Base-by-base conservation (phyloP, 2,113 vertebrate species). In the Corydoras sp. region DNA sequence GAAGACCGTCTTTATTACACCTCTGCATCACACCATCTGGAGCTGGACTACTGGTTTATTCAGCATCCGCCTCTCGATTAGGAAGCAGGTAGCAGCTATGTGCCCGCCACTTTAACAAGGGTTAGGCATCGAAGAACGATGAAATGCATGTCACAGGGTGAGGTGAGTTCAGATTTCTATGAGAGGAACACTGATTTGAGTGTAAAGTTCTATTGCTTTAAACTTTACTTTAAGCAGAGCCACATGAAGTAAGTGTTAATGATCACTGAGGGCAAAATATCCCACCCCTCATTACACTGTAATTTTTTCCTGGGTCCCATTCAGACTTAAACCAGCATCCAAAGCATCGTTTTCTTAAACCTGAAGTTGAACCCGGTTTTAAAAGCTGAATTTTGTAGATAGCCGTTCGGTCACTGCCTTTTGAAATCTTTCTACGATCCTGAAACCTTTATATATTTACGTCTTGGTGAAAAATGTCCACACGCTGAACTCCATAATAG, bases 351-450 rank as follows among this genome's bases (percentile, higher is more conserved):
- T 43, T 67, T 73, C 35, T 48, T 24, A 62, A 64, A 68, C 54
- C 8, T 50, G 56, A 48, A 31, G 18, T 24, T 24, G 1, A 24
- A 24, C 18, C 18, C 24, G 2, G 4, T 10, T 67, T 5, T 35
- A 6, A 31, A 32, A 60, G n/a, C 31, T 32, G 10, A 30, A 77
- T 75, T 82, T 74, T 85, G 79, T 71, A 84, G 58, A 72, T 64
- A 50, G 62, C 78, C 13, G 50, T 85, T 87, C 81, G 69, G 67
- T 79, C 74, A 80, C 69, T 48, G 66, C 63, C 63, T 66, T 68
- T 77, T 79, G 77, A 83, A 65, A 56, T 67, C 76, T 86, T 84
- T 84, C 63, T 82, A 81, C 43, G 54, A 58, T 58, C 35, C 53
- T 65, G 67, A 49, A 77, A 8, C 58, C 58, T 9, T 31, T 9